These are phyloP conservation scores for Danio aesculapii DNA, from an alignment of 2,797 vertebrate genomes.

Conservation along the genomic window DNA sequence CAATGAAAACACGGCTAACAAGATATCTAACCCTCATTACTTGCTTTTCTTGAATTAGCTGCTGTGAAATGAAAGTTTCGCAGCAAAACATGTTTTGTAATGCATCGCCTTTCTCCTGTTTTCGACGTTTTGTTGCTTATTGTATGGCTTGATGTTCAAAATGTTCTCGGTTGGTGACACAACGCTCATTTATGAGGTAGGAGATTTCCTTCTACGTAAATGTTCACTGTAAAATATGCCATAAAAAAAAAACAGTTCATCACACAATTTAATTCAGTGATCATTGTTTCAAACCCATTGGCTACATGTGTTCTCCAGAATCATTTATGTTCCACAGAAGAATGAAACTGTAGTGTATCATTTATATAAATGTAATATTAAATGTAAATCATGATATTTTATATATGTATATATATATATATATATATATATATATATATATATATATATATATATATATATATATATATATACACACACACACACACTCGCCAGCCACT, in stretches of 20 bases:
- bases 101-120: background rate
- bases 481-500: too few relatives aligned
- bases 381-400: too few relatives aligned
- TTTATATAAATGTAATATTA: too few relatives aligned
- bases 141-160: conserved; percentile 22
- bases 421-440: too few relatives aligned
- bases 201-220: background rate
- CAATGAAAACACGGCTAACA: conserved; percentile 51
- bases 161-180: conserved; percentile 1
- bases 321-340: background rate
- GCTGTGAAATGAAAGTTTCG: conserved; percentile 32
- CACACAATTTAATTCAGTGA: background rate
- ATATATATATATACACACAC: too few relatives aligned
- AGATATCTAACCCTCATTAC: conserved; percentile 39
- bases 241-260: conserved; percentile 5
- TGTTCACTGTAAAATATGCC: background rate
- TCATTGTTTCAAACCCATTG: background rate
- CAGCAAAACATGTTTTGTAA: conserved; percentile 52
- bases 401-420: too few relatives aligned
- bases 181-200: conserved; percentile 3
- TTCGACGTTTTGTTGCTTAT: conserved; percentile 27
- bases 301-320: background rate
- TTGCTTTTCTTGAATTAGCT: conserved; percentile 51
- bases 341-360: too few relatives aligned
- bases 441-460: too few relatives aligned